Conservation (phyloP, 2,797 vertebrate species). For the Momotus momota region DNA sequence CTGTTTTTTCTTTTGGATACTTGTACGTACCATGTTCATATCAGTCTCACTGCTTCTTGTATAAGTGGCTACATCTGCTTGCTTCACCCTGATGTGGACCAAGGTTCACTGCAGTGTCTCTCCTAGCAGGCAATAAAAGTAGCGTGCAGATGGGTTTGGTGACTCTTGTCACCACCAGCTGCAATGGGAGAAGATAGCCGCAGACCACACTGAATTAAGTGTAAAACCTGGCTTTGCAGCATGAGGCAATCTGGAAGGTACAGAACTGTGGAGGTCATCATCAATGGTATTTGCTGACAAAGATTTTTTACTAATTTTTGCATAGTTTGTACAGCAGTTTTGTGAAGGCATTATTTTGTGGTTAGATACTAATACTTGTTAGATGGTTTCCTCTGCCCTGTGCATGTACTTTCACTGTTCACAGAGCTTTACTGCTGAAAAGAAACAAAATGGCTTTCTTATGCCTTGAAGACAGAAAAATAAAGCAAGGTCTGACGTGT, state of each 20-base stretch:
- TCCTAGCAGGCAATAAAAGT: background rate
- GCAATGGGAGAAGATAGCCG: background rate
- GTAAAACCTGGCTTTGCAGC: background rate
- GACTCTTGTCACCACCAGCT: accelerated
- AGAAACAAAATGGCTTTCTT: background rate
- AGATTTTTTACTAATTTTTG: background rate
- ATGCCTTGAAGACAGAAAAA: background rate
- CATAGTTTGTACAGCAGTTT: background rate
- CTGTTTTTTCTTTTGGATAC: background rate
- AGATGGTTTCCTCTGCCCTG: background rate
- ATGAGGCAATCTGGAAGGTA: background rate
- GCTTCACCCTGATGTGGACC: background rate
- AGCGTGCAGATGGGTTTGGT: background rate
- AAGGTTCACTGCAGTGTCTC: background rate
- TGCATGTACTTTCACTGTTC: background rate
- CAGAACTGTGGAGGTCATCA: background rate
- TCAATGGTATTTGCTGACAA: background rate
- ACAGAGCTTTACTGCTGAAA: background rate
- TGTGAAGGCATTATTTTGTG: background rate
- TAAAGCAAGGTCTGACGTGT: background rate
- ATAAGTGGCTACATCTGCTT: background rate
- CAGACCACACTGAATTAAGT: background rate
- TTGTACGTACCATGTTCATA: background rate
- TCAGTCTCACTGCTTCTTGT: background rate
- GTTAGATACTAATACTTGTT: background rate